Conservation (phyloP, 2,113 vertebrate species). For the Connochaetes taurinus region DNA sequence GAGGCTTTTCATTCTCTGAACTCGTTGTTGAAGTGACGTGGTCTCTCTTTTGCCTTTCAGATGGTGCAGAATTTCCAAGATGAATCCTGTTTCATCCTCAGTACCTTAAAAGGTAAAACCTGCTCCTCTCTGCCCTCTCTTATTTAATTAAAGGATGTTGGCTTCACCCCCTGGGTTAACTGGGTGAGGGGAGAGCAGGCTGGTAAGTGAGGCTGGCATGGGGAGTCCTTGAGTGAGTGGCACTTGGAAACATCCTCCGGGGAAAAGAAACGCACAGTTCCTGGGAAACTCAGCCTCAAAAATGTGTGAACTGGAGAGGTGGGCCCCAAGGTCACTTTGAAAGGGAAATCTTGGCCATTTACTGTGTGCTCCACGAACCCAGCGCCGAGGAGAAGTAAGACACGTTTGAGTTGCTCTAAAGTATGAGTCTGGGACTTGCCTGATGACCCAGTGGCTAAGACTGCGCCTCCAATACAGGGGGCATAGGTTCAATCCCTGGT, state of each 20-base stretch:
- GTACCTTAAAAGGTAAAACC: constrained; percentile 87
- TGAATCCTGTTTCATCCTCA: constrained; percentile 92
- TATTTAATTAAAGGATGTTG: too few species aligned
- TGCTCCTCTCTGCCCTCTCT: rapidly evolving
- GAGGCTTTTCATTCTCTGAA: not conserved
- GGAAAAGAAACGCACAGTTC: not conserved
- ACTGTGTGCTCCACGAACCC: not conserved
- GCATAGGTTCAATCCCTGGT: not conserved
- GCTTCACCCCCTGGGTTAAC: not conserved
- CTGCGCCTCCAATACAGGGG: not conserved
- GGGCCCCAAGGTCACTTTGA: not conserved
- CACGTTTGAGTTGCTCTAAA: not conserved
- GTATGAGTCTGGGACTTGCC: not conserved
- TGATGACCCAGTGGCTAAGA: not conserved
- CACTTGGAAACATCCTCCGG: not conserved
- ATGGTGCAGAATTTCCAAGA: constrained; percentile 96
- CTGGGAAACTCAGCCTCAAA: not conserved
- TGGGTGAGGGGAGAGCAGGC: not conserved
- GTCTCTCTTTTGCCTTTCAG: constrained; percentile 78
- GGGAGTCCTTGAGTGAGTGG: not conserved
- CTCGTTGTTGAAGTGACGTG: not conserved
- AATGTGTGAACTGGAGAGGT: not conserved
- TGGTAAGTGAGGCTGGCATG: too few species aligned
- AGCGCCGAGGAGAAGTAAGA: not conserved
- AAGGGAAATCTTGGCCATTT: not conserved